A percentile compares a stretch with the other conserved stretches of the same genome.
phyloP scores from a whole-genome alignment of 2,113 vertebrate species.

The Rana temporaria region DNA sequence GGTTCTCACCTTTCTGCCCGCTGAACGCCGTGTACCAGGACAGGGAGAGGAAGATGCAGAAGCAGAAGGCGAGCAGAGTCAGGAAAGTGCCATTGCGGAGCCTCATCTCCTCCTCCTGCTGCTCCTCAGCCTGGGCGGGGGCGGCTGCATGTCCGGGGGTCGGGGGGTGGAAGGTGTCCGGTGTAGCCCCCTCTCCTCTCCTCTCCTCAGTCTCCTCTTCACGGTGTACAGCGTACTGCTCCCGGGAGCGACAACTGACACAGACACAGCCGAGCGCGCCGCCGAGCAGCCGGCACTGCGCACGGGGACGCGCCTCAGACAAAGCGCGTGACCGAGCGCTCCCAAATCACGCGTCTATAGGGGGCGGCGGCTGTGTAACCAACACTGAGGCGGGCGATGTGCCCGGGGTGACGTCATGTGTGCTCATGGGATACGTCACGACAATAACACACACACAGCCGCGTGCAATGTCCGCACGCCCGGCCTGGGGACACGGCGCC shows the following conservation, averaged over 20 bases:
- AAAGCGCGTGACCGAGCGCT: no score
- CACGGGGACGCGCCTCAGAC: neutral
- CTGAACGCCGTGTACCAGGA: conserved; percentile 97
- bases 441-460: neutral
- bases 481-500: no score
- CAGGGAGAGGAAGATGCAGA: conserved; percentile 92
- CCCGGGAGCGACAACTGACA: conserved; percentile 48
- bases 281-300: neutral
- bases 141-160: conserved; percentile 57
- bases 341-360: conserved; percentile 11
- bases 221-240: conserved; percentile 40
- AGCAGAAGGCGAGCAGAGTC: conserved; percentile 91
- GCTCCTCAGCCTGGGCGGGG: conserved; percentile 58
- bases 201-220: neutral
- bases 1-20: conserved; percentile 88
- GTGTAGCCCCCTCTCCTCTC: conserved; percentile 27
- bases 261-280: conserved; percentile 29
- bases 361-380: neutral
- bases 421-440: neutral
- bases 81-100: conserved; percentile 93
- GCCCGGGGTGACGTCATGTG: conserved; percentile 19
- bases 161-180: conserved; percentile 30
- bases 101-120: conserved; percentile 84
- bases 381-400: neutral
- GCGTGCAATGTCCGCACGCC: neutral